Percentiles rank a stretch among this genome's conserved stretches.
Evolutionary conservation across 2,113 vertebrate species (phyloP).

Genomic region (Callochromis pleurospilus): DNA sequence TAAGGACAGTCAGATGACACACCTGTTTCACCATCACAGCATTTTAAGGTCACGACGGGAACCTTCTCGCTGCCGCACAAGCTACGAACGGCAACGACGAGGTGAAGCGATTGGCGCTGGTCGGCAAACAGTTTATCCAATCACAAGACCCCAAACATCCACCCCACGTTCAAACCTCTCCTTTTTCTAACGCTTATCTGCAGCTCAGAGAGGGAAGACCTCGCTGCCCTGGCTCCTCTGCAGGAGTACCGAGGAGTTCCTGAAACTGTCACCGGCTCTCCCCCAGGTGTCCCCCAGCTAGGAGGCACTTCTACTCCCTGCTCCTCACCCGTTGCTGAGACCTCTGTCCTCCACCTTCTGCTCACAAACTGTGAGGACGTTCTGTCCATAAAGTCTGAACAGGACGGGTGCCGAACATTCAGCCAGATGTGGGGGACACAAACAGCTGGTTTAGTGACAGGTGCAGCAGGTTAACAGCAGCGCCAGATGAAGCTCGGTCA

Average conservation of each 20-base stretch:
- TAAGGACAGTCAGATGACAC: not conserved
- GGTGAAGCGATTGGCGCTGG: not conserved
- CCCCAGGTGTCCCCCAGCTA: not conserved
- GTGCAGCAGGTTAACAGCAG: not conserved
- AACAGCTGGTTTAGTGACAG: not conserved
- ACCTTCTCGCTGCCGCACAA: not conserved
- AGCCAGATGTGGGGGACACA: not conserved
- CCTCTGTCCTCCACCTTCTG: not conserved
- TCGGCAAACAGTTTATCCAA: not conserved
- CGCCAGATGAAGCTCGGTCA: not conserved
- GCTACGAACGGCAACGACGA: fast-evolving
- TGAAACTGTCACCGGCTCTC: not conserved
- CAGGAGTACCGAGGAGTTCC: not conserved
- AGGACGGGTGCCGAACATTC: not conserved
- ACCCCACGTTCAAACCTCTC: not conserved
- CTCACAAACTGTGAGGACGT: not conserved
- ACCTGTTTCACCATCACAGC: not conserved
- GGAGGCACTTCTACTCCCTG: not conserved
- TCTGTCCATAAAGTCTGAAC: not conserved
- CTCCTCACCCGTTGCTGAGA: not conserved
- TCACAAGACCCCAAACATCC: not conserved
- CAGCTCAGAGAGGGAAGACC: not conserved
- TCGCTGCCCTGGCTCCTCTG: not conserved
- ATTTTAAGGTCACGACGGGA: not conserved
- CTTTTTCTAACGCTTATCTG: not conserved